phyloP scores from a whole-genome alignment of 2,797 vertebrate genomes.

The Spea hammondii region DNA sequence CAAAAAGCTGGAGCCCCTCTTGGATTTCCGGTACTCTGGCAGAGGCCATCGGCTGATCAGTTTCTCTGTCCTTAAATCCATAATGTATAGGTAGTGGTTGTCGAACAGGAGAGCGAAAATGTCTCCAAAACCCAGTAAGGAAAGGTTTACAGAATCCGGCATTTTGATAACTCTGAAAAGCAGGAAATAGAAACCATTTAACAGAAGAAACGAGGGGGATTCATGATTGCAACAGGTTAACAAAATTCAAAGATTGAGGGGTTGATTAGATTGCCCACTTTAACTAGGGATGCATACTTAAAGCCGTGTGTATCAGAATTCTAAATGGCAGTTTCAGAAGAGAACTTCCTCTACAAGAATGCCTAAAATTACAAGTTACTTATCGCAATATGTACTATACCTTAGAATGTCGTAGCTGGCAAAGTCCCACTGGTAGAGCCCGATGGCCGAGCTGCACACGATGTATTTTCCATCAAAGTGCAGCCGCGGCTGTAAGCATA shows the following conservation, averaged over 20 bases:
- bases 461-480: constrained; percentile 96
- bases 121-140: constrained; percentile 91
- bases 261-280: no score
- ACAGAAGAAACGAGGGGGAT: background rate
- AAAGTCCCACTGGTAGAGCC: constrained; percentile 98
- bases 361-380: no score
- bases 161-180: constrained; percentile 89
- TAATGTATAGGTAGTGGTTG: constrained; percentile 93
- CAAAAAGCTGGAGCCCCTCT: constrained; percentile 95
- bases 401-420: constrained; percentile 94
- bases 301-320: no score
- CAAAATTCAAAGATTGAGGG: background rate
- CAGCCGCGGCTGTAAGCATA: constrained; percentile 90
- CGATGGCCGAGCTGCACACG: constrained; percentile 93
- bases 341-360: no score
- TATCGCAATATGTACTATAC: constrained; percentile 63
- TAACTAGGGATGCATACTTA: no score
- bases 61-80: constrained; percentile 94
- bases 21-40: constrained; percentile 95
- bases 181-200: constrained; percentile 42
- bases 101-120: constrained; percentile 95
- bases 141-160: constrained; percentile 85
- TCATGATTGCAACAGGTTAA: background rate
- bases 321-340: no score
- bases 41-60: constrained; percentile 94